Evolutionary conservation across 2,113 vertebrate species (phyloP).

Genomic region (Dromaius novaehollandiae): DNA sequence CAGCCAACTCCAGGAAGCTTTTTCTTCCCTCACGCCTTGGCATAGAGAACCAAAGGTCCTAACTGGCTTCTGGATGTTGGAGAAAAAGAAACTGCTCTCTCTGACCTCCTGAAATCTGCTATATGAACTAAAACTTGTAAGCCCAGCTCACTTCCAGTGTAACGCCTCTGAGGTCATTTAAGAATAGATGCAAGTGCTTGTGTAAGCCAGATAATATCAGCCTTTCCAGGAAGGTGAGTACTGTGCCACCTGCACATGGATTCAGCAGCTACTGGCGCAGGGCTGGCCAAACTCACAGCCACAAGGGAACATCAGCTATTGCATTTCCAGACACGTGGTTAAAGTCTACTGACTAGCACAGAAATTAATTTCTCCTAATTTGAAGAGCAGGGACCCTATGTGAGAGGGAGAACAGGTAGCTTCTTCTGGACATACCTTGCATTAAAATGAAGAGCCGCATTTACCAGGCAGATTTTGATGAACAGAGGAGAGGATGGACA

Average conservation of each 20-base stretch:
- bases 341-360: neutral
- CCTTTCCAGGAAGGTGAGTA: conserved; percentile 42
- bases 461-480: neutral
- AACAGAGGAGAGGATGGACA: neutral
- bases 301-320: neutral
- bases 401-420: neutral
- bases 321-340: neutral
- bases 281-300: neutral
- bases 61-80: neutral
- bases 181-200: neutral
- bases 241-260: conserved; percentile 25
- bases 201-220: neutral
- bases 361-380: neutral
- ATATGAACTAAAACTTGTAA: neutral
- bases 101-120: neutral
- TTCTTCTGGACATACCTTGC: neutral
- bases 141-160: neutral
- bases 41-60: neutral
- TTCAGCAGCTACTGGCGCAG: neutral
- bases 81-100: neutral
- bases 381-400: neutral
- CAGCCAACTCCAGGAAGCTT: neutral
- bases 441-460: neutral
- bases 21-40: neutral
- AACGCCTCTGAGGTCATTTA: neutral